A percentile compares a stretch with the other conserved stretches of the same genome.
These are phyloP conservation scores for Enteromius trimaculatus DNA, from an alignment of 2,797 vertebrate species.

Conservation along the genomic window DNA sequence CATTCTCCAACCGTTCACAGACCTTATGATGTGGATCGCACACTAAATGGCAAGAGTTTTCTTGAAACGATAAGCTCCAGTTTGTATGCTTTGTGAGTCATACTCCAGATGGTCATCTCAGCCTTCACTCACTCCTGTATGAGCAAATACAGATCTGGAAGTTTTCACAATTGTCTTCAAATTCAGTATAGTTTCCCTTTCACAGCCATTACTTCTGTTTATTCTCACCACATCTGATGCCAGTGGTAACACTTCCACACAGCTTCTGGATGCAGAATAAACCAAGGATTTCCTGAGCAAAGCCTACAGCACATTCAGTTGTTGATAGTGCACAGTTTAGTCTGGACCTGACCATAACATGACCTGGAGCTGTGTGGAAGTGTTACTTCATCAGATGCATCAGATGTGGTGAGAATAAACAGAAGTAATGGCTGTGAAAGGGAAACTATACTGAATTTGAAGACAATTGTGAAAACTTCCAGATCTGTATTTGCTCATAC, in stretches of 20 bases:
- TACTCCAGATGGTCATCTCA: neutral
- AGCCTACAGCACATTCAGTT: neutral
- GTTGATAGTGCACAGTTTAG: neutral
- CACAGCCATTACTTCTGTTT: neutral
- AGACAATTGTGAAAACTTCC: too few relatives aligned
- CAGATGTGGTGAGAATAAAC: too few relatives aligned
- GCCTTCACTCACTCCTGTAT: too few relatives aligned
- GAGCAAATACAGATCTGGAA: neutral
- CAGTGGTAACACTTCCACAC: slow-evolving; percentile 8
- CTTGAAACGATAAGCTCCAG: neutral
- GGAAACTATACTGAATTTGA: too few relatives aligned
- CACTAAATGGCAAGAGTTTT: neutral
- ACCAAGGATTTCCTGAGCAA: slow-evolving; percentile 9
- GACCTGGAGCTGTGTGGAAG: neutral
- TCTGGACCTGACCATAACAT: neutral
- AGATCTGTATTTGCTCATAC: too few relatives aligned
- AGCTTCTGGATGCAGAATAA: neutral
- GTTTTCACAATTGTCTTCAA: neutral
- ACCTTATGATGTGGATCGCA: neutral
- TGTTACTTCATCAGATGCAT: too few relatives aligned
- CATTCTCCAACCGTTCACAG: neutral
- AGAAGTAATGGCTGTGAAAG: too few relatives aligned
- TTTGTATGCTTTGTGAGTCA: neutral
- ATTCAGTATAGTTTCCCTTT: neutral
- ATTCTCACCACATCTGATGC: neutral